Evolutionary conservation across 1,140 invertebrate genomes (phyloP), one percentile per base, ranked within the genome.

Genomic region (Drosophila fuyamai): DNA sequence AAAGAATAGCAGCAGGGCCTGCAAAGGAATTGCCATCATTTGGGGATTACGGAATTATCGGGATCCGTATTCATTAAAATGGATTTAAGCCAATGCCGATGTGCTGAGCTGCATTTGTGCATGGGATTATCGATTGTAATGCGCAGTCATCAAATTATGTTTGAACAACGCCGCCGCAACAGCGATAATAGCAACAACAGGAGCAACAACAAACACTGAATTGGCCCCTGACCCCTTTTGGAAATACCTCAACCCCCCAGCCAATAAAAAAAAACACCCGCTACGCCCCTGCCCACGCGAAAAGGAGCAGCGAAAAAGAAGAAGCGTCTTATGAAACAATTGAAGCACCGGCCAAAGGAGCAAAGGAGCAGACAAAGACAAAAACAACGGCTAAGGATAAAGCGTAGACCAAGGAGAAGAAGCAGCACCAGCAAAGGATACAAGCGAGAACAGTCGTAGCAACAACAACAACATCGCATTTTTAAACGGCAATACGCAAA

Each of bases 91-190:
- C 72, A 83, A 89, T 83, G 84, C 67, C 83, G 60, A 72, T 59
- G 76, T 56, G 72, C 80, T 88, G 60, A 89, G 84, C 76, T 88
- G 83, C 83, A 83, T 89, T 86, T 86, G 76, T 89, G 83, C 83
- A 88, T 63, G 76, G 76, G 80, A 88, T 89, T 88, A 88, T 88
- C 83, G 83, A 88, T 88, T 88, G 84, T 89, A 88, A 80, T 88
- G 80, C 83, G 79, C 83, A 83, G 82, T 88, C 84, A 88, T 88
- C 83, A 83, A 89, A 83, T 78, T 83, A 85, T 68, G 55, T 75
- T 75, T 74, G 71, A 74, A 75, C 57, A 74, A 74, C 61, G 53
- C 62, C 47, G 73, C 73, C 46, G 60, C 82, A 79, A 79, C 57
- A 56, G 47, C 76, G 62, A 66, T 56, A 73, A 53, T 44, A 67